Evolutionary conservation across 2,797 vertebrate species (phyloP), one percentile per base, ranked within the genome.

Genomic region (Crenichthys baileyi): DNA sequence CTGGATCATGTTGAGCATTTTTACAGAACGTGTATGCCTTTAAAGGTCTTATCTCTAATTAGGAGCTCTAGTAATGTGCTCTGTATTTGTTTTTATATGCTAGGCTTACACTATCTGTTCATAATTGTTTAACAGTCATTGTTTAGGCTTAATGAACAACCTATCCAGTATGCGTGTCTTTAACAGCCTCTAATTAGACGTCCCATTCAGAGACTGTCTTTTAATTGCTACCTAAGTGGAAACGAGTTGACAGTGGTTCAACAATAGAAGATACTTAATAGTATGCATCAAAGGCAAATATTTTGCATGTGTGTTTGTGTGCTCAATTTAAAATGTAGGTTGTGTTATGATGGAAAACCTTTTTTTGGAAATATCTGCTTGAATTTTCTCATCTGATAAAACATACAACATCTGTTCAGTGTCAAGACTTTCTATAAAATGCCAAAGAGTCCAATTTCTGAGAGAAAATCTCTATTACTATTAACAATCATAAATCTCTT

Each of bases 141-240:
- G 83, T 86, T 83, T 48, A 16, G 58, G 73, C 71, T 81, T 83
- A 85, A 87, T 79, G 75, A 55, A 83, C 65, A 85, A 83, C 89
- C 87, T 90, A 88, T 86, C 39, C 75, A 41, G 22, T 79, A 68
- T 22, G 77, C 85, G 72, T 84, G 72, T 68, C 81, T 78, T 83
- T 91, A 87, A 86, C 77, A 71, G 85, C 77, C 72, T 77, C 81
- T 86, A 89, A 91, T 92, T 88, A 87, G 72, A 79, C 73, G 85
- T 75, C 74, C 58, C 79, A 71, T 86, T 61, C 76, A 87, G 83
- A 86, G 80, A 71, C 73, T 75, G 65, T 18, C 70, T n/a, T 74
- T 87, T 92, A 88, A 87, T 82, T 82, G 78, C 41, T 26, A 77
- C 83, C 85, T 83, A 85, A 88, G 83, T 41, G 76, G 84, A 77